Evolutionary conservation across 2,113 vertebrate genomes (phyloP), one percentile per base, ranked within the genome.

Genomic region (Toxotes chatareus): DNA sequence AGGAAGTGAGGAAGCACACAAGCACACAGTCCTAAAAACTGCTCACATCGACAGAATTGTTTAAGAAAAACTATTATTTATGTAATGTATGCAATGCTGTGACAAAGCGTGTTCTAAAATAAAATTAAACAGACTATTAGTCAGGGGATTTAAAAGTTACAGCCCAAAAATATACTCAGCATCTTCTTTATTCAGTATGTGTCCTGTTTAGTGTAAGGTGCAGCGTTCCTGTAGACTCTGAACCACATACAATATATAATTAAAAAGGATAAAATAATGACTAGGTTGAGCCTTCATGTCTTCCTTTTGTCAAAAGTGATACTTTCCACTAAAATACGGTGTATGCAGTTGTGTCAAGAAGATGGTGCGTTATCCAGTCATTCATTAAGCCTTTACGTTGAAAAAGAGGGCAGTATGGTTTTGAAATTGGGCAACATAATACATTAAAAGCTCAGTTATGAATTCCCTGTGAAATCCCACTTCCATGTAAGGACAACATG

Each of bases 81-180:
- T 64, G 40, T 51, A 47, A 76, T 63, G 42, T 56, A 72, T 68
- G 44, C 19, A 27, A 42, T 63, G 40, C 16, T 23, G 49, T 42
- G 56, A 19, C 34, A 59, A 27, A 73, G 5, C 59, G n/a, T 16
- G 65, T n/a, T 2, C 4, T n/a, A 61, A 72, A 72, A 59, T 46
- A 27, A 7, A 75, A 32, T 42, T 38, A 12, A 65, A 76, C 4
- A 38, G n/a, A 61, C n/a, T 49, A 34, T n/a, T 60, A 16, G 12
- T n/a, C 5, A 40, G 12, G 32, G 38, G 31, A 61, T 61, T 60
- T 51, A 44, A 53, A n/a, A 16, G 27, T 16, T 12, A 21, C 31
- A 59, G 56, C 40, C 42, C 53, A 44, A 60, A 27, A 55, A 46
- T 11, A 53, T 42, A 42, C 40, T 75, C 27, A 31, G 5, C n/a